Evolutionary conservation across 2,113 vertebrate species (phyloP), one percentile per base, ranked within the genome.

Genomic region (Myodes glareolus): DNA sequence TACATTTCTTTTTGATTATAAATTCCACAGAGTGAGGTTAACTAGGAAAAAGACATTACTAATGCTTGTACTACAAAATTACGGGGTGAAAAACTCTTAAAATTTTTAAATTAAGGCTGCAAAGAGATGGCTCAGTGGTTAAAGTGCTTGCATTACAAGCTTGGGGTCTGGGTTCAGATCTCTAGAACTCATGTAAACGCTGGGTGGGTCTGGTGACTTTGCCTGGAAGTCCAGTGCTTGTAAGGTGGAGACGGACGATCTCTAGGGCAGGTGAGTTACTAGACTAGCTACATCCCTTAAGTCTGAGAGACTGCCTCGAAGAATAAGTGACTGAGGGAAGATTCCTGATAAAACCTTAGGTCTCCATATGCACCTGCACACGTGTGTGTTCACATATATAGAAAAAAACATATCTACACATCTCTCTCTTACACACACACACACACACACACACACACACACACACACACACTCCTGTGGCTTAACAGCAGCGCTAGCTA

Each of bases 1-100:
- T 0, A 80, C 11, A 29, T n/a, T 88, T 13, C 63, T 78, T 36
- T 97, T 96, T 88, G 36, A 97, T 95, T 95, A 95, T 65, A 75
- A 97, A 87, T 95, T 5, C 96, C 0, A 63, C 25, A 39, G 65
- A 86, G 70, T 65, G 42, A 86, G 65, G 19, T 52, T 29, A 72
- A 67, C 36, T 87, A 86, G 17, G 11, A 90, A 89, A 91, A 39
- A 72, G 72, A 90, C 93, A 97, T 77, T 25, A 72, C 0, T 85
- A 17, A 82, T 94, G 25, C 47, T 87, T 73, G 36, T 95, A 81
- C 17, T 85, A 63, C 19, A 90, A 42, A 86, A 52, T 94, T 80
- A 45, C 89, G 14, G 73, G 92, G 25, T 14, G 55, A 68, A 95
- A 85, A 90, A 45, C 86, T 91, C 3, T 67, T 73, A 89, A 16